Evolutionary conservation across 1,140 invertebrate genomes (phyloP).

Genomic region (Apis laboriosa): DNA sequence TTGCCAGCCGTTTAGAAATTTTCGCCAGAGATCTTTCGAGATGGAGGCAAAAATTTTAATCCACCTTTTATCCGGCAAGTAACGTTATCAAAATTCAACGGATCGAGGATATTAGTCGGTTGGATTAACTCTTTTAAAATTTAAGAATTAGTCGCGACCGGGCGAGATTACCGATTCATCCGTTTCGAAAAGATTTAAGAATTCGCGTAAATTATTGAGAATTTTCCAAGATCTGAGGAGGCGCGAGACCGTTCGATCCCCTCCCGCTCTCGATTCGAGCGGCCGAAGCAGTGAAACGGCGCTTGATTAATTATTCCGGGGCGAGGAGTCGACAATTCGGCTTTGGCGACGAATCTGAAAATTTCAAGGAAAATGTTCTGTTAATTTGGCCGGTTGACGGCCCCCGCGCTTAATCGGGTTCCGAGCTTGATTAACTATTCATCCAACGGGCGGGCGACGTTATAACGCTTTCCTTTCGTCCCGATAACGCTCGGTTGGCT

Average conservation of each 20-base stretch:
- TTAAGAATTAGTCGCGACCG: too few species aligned
- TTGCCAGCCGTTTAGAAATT: too few species aligned
- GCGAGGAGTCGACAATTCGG: neutral
- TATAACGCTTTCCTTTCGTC: conserved; percentile 25
- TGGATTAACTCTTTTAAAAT: too few species aligned
- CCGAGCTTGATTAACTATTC: conserved; percentile 61
- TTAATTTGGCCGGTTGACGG: conserved; percentile 34
- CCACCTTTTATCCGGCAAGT: too few species aligned
- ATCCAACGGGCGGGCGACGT: conserved; percentile 16
- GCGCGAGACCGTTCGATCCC: neutral
- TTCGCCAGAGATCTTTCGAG: too few species aligned
- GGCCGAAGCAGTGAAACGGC: neutral
- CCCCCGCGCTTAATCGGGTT: conserved; percentile 9
- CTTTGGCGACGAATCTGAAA: conserved; percentile 19
- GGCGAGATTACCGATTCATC: too few species aligned
- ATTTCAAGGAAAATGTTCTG: conserved; percentile 39
- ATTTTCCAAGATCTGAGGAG: neutral
- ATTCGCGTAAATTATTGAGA: neutral
- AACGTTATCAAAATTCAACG: too few species aligned
- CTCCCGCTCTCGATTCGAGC: too few species aligned
- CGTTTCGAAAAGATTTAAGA: neutral
- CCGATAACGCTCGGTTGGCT: conserved; percentile 42
- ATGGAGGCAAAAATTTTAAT: too few species aligned
- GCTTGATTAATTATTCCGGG: conserved; percentile 52
- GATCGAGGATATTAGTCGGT: too few species aligned